Percentiles rank a stretch among this genome's conserved stretches.
Evolutionary conservation across 64 coral and sea anemone genomes (phyloP).

Genomic region (Astreopora myriophthalma): DNA sequence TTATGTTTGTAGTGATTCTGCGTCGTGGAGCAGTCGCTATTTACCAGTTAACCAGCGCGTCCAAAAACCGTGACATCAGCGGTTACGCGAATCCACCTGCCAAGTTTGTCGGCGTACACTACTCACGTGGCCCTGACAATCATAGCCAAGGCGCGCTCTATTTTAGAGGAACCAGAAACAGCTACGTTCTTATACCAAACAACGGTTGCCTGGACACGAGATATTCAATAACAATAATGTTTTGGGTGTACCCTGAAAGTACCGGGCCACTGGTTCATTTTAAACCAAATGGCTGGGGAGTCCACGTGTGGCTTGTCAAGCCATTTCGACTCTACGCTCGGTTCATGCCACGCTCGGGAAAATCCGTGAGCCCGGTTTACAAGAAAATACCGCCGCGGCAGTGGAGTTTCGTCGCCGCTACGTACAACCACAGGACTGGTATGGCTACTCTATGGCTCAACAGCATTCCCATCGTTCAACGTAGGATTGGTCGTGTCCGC

Average conservation of each 20-base stretch:
- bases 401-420: slow-evolving; percentile 73
- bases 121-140: slow-evolving; percentile 42
- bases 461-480: slow-evolving; percentile 3
- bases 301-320: slow-evolving; percentile 15
- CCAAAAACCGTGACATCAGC: slow-evolving; percentile 48
- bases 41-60: slow-evolving; percentile 31
- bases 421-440: slow-evolving; percentile 57
- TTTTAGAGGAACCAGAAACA: slow-evolving; percentile 53
- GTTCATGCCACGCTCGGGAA: not conserved
- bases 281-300: slow-evolving; percentile 19
- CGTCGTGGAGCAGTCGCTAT: slow-evolving; percentile 49
- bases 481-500: slow-evolving; percentile 29
- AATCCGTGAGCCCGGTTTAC: not conserved
- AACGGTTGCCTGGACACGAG: slow-evolving; percentile 72
- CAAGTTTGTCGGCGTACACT: slow-evolving; percentile 17
- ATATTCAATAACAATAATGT: slow-evolving; percentile 60
- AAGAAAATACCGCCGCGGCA: slow-evolving; percentile 16
- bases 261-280: slow-evolving; percentile 74
- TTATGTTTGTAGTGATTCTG: not conserved
- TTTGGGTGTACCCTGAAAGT: slow-evolving; percentile 70
- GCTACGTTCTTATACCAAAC: slow-evolving; percentile 73
- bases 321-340: slow-evolving; percentile 30
- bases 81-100: slow-evolving; percentile 33
- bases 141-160: slow-evolving; percentile 39
- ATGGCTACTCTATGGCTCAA: slow-evolving; percentile 54